phyloP scores from a whole-genome alignment of 2,888 invertebrate genomes.

The Spilarctia lutea region DNA sequence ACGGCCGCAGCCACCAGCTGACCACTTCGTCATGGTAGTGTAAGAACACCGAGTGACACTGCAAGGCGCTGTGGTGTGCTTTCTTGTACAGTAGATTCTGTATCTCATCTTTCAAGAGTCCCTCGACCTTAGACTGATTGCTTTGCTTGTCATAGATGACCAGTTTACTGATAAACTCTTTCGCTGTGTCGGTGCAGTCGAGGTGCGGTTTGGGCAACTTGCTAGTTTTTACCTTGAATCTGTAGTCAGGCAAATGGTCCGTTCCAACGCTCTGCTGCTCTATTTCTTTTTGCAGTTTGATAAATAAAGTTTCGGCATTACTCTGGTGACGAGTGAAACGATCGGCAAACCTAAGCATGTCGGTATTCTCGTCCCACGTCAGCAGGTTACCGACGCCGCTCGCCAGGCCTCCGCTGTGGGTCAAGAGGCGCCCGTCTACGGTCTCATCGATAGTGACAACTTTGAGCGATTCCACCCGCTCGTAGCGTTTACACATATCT shows the following conservation, averaged over 20 bases:
- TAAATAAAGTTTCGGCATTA: neutral
- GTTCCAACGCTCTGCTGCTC: too few species aligned
- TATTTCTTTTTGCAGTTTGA: neutral
- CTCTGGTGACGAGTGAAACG: neutral
- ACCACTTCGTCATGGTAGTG: neutral
- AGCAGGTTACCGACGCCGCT: too few species aligned
- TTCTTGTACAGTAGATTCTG: neutral
- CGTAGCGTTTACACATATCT: too few species aligned
- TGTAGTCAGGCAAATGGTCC: slow-evolving; percentile 13
- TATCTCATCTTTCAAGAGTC: neutral
- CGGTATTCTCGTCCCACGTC: neutral
- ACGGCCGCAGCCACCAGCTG: neutral
- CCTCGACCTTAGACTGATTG: neutral
- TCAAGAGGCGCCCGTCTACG: too few species aligned
- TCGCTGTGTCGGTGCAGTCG: slow-evolving; percentile 14
- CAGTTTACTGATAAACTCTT: slow-evolving; percentile 25
- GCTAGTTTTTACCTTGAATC: slow-evolving; percentile 14
- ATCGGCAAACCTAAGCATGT: neutral
- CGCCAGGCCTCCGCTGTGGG: too few species aligned
- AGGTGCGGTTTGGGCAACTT: slow-evolving; percentile 22
- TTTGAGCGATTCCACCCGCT: too few species aligned
- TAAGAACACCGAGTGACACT: neutral
- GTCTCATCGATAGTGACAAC: too few species aligned
- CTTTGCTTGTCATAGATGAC: slow-evolving; percentile 28
- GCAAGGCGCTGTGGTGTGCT: neutral